phyloP scores from a whole-genome alignment of 2,888 invertebrate species.

The Nemapogon koenigi region DNA sequence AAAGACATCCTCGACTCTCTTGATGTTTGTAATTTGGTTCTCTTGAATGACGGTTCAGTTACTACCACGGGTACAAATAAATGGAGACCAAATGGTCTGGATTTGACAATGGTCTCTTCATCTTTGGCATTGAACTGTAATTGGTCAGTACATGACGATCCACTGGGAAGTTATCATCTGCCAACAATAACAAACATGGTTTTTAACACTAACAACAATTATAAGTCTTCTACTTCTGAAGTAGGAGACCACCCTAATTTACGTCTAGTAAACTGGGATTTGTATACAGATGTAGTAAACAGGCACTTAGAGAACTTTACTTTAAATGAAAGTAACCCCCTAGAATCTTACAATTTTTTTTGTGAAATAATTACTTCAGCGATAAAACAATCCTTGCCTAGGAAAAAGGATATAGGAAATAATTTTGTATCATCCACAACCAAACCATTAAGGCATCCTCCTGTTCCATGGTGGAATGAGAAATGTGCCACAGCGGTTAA shows the following conservation, averaged over 20 bases:
- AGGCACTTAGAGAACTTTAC: not conserved
- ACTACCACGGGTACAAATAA: not conserved
- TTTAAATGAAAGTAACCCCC: not conserved
- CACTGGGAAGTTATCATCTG: not conserved
- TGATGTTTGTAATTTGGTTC: too few species aligned
- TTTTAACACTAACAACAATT: not conserved
- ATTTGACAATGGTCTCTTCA: not conserved
- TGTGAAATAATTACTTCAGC: not conserved
- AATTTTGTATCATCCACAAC: not conserved
- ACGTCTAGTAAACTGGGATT: not conserved
- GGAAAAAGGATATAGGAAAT: not conserved
- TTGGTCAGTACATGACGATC: not conserved
- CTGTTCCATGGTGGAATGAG: not conserved
- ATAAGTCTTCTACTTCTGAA: not conserved
- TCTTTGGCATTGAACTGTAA: not conserved
- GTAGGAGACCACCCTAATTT: not conserved
- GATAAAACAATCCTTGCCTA: not conserved
- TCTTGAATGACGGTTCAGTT: not conserved
- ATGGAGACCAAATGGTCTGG: too few species aligned
- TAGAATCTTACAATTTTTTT: not conserved
- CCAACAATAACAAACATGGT: not conserved
- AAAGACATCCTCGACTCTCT: too few species aligned
- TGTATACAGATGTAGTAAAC: not conserved
- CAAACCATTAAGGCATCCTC: not conserved
- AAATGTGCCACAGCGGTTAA: constrained; percentile 8